A percentile compares a stretch with the other conserved stretches of the same genome.
Evolutionary conservation across 2,797 vertebrate species (phyloP).

Genomic region (Serranus cabrilla): DNA sequence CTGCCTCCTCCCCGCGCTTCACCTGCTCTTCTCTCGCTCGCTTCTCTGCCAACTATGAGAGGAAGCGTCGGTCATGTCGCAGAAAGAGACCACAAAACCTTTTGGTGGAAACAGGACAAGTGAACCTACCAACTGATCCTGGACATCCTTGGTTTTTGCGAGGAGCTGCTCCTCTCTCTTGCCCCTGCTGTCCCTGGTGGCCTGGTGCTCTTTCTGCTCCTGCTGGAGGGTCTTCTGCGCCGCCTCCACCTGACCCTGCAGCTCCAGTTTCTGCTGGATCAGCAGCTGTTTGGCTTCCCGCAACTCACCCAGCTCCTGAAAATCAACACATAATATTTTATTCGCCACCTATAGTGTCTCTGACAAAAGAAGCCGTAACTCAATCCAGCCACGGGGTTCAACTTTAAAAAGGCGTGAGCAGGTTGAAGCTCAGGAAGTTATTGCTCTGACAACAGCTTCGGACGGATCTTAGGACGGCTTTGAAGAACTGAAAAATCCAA

Average conservation of each 20-base stretch:
- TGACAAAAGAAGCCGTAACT: background rate
- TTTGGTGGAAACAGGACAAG: background rate
- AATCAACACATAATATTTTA: background rate
- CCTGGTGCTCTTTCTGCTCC: conserved; percentile 89
- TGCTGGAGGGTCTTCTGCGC: conserved; percentile 85
- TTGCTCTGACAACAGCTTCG: conserved; percentile 7
- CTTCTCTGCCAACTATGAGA: conserved; percentile 87
- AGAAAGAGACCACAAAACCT: background rate
- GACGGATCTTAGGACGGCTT: conserved; percentile 9
- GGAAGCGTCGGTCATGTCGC: background rate
- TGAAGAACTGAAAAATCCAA: conserved; percentile 16
- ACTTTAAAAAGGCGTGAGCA: background rate
- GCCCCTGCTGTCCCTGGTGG: conserved; percentile 86
- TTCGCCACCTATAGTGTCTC: background rate
- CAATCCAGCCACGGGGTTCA: background rate
- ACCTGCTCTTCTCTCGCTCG: conserved; percentile 89
- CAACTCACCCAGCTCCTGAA: conserved; percentile 90
- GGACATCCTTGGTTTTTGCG: conserved; percentile 85
- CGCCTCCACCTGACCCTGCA: conserved; percentile 90
- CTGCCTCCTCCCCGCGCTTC: conserved; percentile 90
- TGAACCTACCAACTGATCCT: conserved; percentile 89
- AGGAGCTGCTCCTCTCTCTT: conserved; percentile 90
- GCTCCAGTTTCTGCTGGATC: conserved; percentile 97
- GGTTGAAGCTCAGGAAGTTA: background rate
- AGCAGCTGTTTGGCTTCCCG: conserved; percentile 94